Conservation (phyloP, 1,140 invertebrate genomes). For the Eurosta solidaginis region DNA sequence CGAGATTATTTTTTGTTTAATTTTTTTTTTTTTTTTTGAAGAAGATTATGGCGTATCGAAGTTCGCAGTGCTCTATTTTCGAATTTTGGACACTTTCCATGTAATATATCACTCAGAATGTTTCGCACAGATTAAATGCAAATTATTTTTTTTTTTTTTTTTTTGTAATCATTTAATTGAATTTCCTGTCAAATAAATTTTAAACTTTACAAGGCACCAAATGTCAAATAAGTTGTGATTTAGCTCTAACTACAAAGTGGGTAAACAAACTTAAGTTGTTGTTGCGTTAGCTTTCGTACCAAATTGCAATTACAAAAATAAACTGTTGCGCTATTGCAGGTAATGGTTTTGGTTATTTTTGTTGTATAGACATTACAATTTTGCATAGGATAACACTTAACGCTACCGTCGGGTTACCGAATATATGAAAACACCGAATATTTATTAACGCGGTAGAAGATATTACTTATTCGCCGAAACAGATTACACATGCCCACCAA, state of each 20-base stretch:
- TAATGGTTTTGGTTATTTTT: background rate
- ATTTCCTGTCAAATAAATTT: constrained; percentile 12
- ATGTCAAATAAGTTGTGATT: background rate
- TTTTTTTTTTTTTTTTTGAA: too few species aligned
- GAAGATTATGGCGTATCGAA: too few species aligned
- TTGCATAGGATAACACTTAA: too few species aligned
- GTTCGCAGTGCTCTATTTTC: background rate
- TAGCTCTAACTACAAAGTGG: background rate
- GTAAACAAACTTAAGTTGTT: background rate
- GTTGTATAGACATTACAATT: background rate
- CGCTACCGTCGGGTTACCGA: too few species aligned
- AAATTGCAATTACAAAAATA: constrained; percentile 2
- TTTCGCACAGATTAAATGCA: constrained; percentile 20
- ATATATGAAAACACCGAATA: too few species aligned
- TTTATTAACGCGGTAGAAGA: too few species aligned
- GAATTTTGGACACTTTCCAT: background rate
- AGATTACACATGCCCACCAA: too few species aligned
- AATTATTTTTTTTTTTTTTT: too few species aligned
- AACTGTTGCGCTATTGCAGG: background rate
- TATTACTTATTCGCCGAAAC: too few species aligned
- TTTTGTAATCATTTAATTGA: background rate
- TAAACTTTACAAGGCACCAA: background rate
- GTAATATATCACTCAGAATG: background rate
- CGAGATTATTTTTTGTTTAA: too few species aligned
- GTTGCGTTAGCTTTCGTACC: background rate